Percentiles rank a stretch among this genome's conserved stretches.
Conservation (phyloP, 2,113 vertebrate genomes). For the Lycocorax pyrrhopterus region DNA sequence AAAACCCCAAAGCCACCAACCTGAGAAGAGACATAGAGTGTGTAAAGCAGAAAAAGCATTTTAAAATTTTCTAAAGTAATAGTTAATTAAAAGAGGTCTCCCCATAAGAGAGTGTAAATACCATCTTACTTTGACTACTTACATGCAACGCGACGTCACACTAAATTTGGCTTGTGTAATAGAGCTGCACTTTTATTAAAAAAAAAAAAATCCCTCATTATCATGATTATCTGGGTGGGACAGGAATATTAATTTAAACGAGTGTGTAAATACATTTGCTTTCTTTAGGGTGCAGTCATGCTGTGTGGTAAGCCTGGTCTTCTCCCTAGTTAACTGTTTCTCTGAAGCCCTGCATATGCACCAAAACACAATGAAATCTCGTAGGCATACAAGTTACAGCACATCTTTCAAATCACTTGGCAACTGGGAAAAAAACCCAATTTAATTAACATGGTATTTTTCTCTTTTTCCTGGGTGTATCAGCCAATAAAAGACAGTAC, state of each 20-base stretch:
- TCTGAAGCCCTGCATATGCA: neutral
- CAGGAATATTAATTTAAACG: slow-evolving; percentile 2
- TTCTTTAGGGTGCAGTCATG: neutral
- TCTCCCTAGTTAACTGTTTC: slow-evolving; percentile 11
- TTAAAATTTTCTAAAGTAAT: neutral
- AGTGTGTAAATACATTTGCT: neutral
- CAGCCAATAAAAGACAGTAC: neutral
- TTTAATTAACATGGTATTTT: neutral
- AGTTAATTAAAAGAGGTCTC: neutral
- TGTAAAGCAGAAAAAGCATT: neutral
- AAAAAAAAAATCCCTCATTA: neutral
- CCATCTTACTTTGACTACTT: neutral
- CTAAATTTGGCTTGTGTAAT: neutral
- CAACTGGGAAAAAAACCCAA: neutral
- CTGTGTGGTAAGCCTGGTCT: neutral
- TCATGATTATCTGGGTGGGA: neutral
- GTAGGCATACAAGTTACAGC: neutral
- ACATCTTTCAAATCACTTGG: neutral
- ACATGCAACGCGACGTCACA: rapidly evolving
- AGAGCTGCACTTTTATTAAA: neutral
- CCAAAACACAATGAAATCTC: neutral
- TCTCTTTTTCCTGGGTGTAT: neutral
- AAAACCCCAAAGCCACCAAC: neutral
- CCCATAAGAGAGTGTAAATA: neutral
- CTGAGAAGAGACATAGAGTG: neutral